Base-by-base conservation (phyloP, 2,888 invertebrate species). In the Lochmaea crataegi region DNA sequence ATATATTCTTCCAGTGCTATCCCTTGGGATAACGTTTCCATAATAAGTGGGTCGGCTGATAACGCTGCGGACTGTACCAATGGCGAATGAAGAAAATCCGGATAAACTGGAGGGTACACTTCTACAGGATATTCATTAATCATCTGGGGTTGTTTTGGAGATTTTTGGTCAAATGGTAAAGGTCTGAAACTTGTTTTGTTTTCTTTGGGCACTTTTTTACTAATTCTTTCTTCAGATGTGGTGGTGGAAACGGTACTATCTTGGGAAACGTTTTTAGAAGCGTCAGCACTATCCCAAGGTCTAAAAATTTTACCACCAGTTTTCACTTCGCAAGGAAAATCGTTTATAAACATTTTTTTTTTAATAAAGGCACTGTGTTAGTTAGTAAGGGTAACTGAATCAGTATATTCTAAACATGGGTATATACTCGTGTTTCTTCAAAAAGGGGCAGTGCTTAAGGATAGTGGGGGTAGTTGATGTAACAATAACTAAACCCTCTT, bases 1-100 rank as follows among this genome's bases (percentile, higher is more conserved):
- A 91, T 91, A 82, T 93, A 93, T 83, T 93, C 93, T 79, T 93
- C 93, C 89, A 93, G 89, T 0, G 92, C 89, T 80, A 91, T 85
- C 14, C 86, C 85, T 63, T 86, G 86, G 12, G 83, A 82, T 56
- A 87, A 51, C 9, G 84, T 82, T 73, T 87, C 86, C 70, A 87
- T 75, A 56, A 87, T 79, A 6, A 85, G 69, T 11, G 85, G 82
- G 78, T 86, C 85, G 22, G 77, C 77, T 4, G 82, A 74, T 45
- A 84, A 73, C 3, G 84, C 84, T 38, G 84, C 64, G 10, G 79
- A 75, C 38, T 82, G 82, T 12, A 80, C 81, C 42, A 81, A 42
- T 65, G 77, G 80, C n/a, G 77, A 53, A 61, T 81, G 80, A n/a
- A 80, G 38, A 7, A 79, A 9, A 32, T 81, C 80, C 14, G 72